Evolutionary conservation across 2,797 vertebrate genomes (phyloP), one percentile per base, ranked within the genome.

Genomic region (Rhodeus uyekii): DNA sequence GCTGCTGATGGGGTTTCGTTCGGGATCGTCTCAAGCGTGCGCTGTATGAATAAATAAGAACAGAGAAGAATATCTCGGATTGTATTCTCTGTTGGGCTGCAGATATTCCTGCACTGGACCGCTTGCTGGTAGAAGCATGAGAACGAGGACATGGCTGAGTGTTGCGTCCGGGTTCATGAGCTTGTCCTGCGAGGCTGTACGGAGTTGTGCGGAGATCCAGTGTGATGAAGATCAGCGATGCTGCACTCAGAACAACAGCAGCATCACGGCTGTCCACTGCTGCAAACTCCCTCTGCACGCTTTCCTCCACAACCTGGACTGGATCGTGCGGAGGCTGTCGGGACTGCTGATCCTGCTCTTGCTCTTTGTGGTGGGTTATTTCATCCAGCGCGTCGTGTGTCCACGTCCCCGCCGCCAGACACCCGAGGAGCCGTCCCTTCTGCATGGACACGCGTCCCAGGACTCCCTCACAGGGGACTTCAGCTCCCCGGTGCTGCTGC

Each of bases 321-420:
- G 97, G 97, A 91, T 97, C 34, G 95, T 96, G 61, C 93, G 97
- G 79, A 97, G 96, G 91, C 95, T 98, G 75, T 98, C 97, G 0
- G 97, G 97, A 72, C 95, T 98, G 83, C 94, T 98, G 67, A 96
- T 98, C 89, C 93, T 98, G 85, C 86, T 97, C 22, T 93, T 97
- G 80, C 96, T 98, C 79, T 96, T 98, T 81, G 96, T 96, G 86
- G 96, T 98, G 93, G 97, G 97, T 63, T 98, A 98, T 91, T 96
- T 97, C 87, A 95, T 98, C 85, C 97, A 96, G 92, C 92, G 96
- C 72, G 95, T 97, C 90, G 95, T 96, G 87, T 98, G 93, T 90
- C 97, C 96, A 46, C 93, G 94, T 83, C 96, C 95, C n/a, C 95
- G 95, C 82, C 86, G 86, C 42, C 92, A 89, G 63, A 91, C 88